Percentiles rank a stretch among this genome's conserved stretches.
Evolutionary conservation across 2,113 vertebrate species (phyloP).

Genomic region (Athene cunicularia): DNA sequence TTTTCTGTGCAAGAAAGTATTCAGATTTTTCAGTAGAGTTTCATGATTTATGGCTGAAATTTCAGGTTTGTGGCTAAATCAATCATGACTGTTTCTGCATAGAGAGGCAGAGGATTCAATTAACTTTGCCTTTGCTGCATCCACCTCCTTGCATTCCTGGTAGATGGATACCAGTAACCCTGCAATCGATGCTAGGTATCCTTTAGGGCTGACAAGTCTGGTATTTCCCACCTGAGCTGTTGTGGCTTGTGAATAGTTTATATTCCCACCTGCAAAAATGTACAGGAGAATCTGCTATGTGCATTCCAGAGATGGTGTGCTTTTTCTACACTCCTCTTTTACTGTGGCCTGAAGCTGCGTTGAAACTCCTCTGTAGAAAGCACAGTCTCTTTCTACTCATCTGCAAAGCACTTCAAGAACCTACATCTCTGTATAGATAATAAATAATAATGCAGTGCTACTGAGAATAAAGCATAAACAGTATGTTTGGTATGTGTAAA

Average conservation of each 20-base stretch:
- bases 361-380: neutral
- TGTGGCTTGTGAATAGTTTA: neutral
- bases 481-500: neutral
- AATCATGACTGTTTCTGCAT: neutral
- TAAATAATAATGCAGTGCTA: neutral
- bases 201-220: neutral
- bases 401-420: neutral
- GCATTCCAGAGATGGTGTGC: neutral
- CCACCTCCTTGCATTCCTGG: neutral
- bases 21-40: neutral
- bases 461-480: neutral
- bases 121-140: neutral
- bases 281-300: neutral
- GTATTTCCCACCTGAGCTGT: neutral
- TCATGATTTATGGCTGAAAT: neutral
- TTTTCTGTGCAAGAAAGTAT: neutral
- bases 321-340: neutral
- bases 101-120: neutral
- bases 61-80: neutral
- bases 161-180: neutral
- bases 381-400: neutral
- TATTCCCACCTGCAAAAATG: neutral
- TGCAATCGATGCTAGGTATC: neutral
- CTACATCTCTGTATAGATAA: neutral
- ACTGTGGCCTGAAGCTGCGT: neutral